Evolutionary conservation across 2,888 invertebrate genomes (phyloP).

Genomic region (Pseudanteris insignis): DNA sequence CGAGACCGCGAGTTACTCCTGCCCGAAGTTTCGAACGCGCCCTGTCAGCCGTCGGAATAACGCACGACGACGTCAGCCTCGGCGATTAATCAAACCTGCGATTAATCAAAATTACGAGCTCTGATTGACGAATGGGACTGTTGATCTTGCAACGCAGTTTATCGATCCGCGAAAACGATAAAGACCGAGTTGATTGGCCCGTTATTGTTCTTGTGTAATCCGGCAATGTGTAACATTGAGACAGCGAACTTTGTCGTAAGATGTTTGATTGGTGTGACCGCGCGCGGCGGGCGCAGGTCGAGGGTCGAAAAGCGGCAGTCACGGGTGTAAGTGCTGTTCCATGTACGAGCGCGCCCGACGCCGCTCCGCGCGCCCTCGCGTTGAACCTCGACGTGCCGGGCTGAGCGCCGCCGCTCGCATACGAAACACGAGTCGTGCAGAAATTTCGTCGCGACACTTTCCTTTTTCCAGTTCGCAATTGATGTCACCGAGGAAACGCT

Average conservation of each 20-base stretch:
- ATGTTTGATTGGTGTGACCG: too few relatives aligned
- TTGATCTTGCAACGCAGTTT: too few relatives aligned
- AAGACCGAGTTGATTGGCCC: constrained; percentile 31
- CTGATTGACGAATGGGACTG: too few relatives aligned
- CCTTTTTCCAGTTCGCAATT: constrained; percentile 34
- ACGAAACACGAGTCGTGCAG: constrained; percentile 23
- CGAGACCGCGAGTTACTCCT: too few relatives aligned
- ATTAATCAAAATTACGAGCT: too few relatives aligned
- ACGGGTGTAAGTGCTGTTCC: constrained; percentile 65
- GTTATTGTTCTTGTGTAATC: constrained; percentile 28
- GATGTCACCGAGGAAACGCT: constrained; percentile 10
- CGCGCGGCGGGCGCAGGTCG: constrained; percentile 41
- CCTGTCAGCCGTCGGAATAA: too few relatives aligned
- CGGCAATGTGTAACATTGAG: constrained; percentile 27
- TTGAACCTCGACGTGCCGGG: constrained; percentile 25
- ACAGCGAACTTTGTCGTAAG: too few relatives aligned
- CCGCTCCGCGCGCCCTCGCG: too few relatives aligned
- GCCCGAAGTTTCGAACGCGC: too few relatives aligned
- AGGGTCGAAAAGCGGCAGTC: constrained; percentile 51
- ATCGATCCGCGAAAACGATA: constrained; percentile 33
- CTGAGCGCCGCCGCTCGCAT: constrained; percentile 31
- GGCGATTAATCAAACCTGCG: too few relatives aligned
- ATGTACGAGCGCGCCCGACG: too few relatives aligned
- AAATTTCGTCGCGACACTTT: constrained; percentile 27
- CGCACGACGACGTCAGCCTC: too few relatives aligned